These are phyloP conservation scores for Pogonomyrmex barbatus DNA, from an alignment of 1,140 invertebrate genomes.

Conservation along the genomic window DNA sequence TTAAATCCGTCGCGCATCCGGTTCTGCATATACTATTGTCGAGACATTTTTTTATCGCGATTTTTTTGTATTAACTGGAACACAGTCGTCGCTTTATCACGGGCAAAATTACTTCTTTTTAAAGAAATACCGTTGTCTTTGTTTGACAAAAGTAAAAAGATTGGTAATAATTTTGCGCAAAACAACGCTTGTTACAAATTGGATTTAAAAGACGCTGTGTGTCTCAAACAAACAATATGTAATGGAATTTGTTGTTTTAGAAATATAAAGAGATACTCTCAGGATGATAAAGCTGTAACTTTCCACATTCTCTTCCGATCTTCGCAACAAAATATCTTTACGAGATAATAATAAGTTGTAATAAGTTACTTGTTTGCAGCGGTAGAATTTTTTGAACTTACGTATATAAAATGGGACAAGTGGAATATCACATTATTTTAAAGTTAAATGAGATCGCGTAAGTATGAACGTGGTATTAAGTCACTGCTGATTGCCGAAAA, in stretches of 20 bases:
- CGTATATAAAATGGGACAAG: not conserved
- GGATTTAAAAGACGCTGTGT: not conserved
- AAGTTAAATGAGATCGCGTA: constrained; percentile 4
- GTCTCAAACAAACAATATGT: not conserved
- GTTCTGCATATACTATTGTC: not conserved
- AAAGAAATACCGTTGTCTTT: not conserved
- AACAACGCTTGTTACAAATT: not conserved
- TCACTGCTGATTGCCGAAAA: constrained; percentile 14
- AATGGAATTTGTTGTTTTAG: not conserved
- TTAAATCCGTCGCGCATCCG: not conserved
- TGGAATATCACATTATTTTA: too few species aligned
- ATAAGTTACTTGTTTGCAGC: not conserved
- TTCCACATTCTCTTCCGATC: not conserved
- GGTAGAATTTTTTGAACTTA: not conserved
- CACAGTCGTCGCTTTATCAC: not conserved
- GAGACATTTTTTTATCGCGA: constrained; percentile 7
- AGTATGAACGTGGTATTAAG: not conserved
- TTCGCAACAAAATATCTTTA: not conserved
- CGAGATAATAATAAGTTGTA: constrained; percentile 11
- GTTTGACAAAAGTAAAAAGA: not conserved
- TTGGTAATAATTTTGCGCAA: constrained; percentile 2
- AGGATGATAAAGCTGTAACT: not conserved
- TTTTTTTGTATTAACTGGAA: constrained; percentile 4
- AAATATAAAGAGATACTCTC: not conserved
- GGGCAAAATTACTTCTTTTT: not conserved